Conservation (phyloP, 2,797 vertebrate genomes). For the Microcaecilia unicolor region DNA sequence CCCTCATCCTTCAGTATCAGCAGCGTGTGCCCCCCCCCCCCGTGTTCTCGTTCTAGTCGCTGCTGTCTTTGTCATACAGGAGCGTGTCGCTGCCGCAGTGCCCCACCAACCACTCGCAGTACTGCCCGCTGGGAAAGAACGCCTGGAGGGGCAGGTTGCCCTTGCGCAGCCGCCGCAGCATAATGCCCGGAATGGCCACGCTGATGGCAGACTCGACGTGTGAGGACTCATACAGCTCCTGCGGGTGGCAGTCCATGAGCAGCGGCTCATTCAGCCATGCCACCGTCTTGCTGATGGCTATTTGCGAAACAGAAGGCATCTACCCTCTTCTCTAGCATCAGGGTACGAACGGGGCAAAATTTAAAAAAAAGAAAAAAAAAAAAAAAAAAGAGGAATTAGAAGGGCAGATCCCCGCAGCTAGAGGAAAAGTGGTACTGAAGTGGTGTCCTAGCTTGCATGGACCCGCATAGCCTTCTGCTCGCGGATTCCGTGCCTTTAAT, state of each 20-base stretch:
- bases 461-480: no score
- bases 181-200: slow-evolving; percentile 89
- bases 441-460: no score
- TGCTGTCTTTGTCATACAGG: slow-evolving; percentile 85
- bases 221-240: slow-evolving; percentile 88
- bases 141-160: slow-evolving; percentile 89
- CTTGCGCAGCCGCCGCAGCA: slow-evolving; percentile 89
- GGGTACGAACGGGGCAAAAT: slow-evolving; percentile 25
- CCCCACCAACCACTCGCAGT: slow-evolving; percentile 78
- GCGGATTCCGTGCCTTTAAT: no score
- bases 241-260: slow-evolving; percentile 91
- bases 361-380: no score
- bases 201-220: slow-evolving; percentile 92
- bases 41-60: slow-evolving; percentile 84
- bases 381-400: no score
- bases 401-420: no score
- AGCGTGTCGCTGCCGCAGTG: slow-evolving; percentile 85
- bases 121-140: slow-evolving; percentile 80
- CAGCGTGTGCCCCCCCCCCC: slow-evolving; percentile 73
- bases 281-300: slow-evolving; percentile 88
- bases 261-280: slow-evolving; percentile 90
- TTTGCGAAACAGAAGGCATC: slow-evolving; percentile 72
- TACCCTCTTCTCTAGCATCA: slow-evolving; percentile 94
- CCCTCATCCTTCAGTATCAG: slow-evolving; percentile 95
- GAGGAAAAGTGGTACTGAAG: no score